Evolutionary conservation across 2,888 invertebrate genomes (phyloP), one percentile per base, ranked within the genome.

Genomic region (Heliothis peltigera): DNA sequence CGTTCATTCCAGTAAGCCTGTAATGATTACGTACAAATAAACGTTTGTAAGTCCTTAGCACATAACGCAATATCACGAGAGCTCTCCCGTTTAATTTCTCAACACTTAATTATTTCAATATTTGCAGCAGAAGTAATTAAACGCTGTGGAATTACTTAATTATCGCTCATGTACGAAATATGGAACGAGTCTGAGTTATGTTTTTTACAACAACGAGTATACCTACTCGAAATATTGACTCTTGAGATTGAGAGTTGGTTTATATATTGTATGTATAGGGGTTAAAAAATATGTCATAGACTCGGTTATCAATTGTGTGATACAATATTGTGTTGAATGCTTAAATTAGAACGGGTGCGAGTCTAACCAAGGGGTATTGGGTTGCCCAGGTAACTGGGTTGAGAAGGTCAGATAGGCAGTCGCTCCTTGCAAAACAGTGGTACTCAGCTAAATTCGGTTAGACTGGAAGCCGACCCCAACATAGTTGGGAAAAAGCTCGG

Each of bases 91-190:
- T 74, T 73, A 75, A 80, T 78, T 78, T 77, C 68, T 54, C 43
- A 51, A 69, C 61, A 77, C 77, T 74, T 71, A 62, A 76, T 71
- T 66, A 71, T 72, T 82, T 68, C 62, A 70, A 75, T 79, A 80
- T 78, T 80, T 70, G 56, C 74, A 49, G 72, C 72, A 47, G 42
- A 76, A 66, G 66, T 76, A 77, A 74, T 77, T 71, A 62, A 58
- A 62, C 46, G 44, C 55, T 56, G 42, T 42, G 39, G 56, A 59
- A 44, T 77, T 69, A 49, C 43, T 44, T 62, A 56, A 66, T 74
- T 61, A 66, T 58, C 19, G 53, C 39, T 75, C 49, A 49, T 57
- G 58, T 70, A 49, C 22, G 35, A 54, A 70, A 55, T 67, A 59
- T 70, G 53, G 39, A 57, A 54, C 8, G 53, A 17, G 39, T 47